Evolutionary conservation across 2,888 invertebrate species (phyloP).

Genomic region (Melitaea athalia): DNA sequence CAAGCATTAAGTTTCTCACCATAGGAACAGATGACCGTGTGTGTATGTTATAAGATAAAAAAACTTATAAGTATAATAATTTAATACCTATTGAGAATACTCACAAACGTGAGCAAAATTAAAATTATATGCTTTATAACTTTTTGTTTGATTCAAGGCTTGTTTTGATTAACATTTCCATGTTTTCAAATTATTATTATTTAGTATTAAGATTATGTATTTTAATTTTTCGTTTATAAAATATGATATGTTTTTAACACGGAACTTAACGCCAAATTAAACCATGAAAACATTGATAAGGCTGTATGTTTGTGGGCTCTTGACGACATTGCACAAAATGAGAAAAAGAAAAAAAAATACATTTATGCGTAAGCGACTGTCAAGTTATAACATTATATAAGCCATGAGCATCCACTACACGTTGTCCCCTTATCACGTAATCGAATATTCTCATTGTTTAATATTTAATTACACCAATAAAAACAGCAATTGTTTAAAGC

Average conservation of each 20-base stretch:
- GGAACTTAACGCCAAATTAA: no score
- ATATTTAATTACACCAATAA: constrained; percentile 7
- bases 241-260: no score
- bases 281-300: no score
- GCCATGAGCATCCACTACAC: not conserved
- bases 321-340: no score
- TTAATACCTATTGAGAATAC: no score
- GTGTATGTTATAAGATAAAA: no score
- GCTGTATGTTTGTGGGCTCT: no score
- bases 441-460: constrained; percentile 13
- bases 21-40: no score
- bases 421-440: constrained; percentile 1
- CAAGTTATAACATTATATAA: not conserved
- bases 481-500: constrained; percentile 4
- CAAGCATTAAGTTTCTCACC: no score
- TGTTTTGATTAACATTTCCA: constrained; percentile 2
- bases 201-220: no score
- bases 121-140: not conserved
- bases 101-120: not conserved
- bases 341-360: not conserved
- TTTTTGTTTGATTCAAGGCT: not conserved
- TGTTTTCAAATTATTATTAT: not conserved
- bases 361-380: not conserved
- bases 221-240: not conserved
- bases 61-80: no score